Percentiles rank a stretch among this genome's conserved stretches.
Evolutionary conservation across 2,888 invertebrate genomes (phyloP).

Genomic region (Nephrocerus scutellatus): DNA sequence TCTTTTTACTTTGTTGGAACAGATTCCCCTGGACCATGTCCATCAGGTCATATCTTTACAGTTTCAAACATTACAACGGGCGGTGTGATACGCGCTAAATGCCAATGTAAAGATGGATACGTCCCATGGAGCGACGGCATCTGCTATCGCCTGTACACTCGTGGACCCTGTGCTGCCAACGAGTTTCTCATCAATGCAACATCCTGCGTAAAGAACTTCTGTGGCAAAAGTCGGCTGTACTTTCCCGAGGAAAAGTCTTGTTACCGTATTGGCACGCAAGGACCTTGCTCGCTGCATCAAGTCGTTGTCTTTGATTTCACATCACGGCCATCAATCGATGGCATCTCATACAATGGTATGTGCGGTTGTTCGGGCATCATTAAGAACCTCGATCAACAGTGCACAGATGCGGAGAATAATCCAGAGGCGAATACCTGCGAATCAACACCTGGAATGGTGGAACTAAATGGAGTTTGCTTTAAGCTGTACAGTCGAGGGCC

Average conservation of each 20-base stretch:
- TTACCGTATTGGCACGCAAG: conserved; percentile 69
- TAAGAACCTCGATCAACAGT: conserved; percentile 44
- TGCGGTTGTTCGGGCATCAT: conserved; percentile 61
- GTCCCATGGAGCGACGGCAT: conserved; percentile 58
- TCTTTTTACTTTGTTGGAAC: conserved; percentile 16
- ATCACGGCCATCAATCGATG: conserved; percentile 69
- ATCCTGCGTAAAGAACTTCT: conserved; percentile 63
- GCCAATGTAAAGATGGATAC: conserved; percentile 65
- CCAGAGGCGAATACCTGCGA: conserved; percentile 50
- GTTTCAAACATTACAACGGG: conserved; percentile 41
- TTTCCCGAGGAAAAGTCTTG: conserved; percentile 67
- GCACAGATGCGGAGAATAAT: conserved; percentile 30
- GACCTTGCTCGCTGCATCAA: conserved; percentile 66
- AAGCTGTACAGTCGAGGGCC: conserved; percentile 72
- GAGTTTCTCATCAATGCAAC: conserved; percentile 65
- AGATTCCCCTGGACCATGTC: conserved; percentile 72
- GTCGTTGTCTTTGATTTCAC: conserved; percentile 76
- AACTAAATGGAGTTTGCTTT: conserved; percentile 64
- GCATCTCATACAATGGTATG: conserved; percentile 73
- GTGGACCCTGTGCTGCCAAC: conserved; percentile 65
- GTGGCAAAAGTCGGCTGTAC: conserved; percentile 67
- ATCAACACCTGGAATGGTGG: conserved; percentile 56
- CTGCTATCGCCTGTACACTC: conserved; percentile 72
- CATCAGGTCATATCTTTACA: conserved; percentile 64
- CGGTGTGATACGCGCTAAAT: conserved; percentile 50